A percentile compares a stretch with the other conserved stretches of the same genome.
Conservation (phyloP, 2,113 vertebrate genomes). For the Grallaria varia region DNA sequence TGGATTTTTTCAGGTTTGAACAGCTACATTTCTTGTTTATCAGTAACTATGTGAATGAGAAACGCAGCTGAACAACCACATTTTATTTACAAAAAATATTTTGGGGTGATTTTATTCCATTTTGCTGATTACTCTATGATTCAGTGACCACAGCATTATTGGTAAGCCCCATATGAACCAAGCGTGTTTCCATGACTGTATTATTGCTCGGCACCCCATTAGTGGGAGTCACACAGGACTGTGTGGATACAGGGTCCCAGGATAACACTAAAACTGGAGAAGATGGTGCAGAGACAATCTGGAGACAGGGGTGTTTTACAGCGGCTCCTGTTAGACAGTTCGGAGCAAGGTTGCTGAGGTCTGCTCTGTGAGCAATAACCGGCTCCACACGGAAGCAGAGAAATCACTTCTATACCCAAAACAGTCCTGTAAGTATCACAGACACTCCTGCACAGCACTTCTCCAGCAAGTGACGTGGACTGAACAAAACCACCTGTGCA, state of each 20-base stretch:
- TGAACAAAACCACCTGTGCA: slow-evolving; percentile 18
- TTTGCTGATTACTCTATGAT: background rate
- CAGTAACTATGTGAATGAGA: background rate
- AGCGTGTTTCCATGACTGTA: background rate
- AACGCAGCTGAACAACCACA: background rate
- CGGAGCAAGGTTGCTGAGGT: background rate
- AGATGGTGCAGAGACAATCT: background rate
- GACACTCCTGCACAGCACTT: background rate
- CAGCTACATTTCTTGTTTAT: background rate
- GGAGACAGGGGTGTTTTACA: background rate
- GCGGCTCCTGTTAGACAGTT: background rate
- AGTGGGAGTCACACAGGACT: background rate
- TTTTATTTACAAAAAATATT: background rate
- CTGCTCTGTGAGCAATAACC: background rate
- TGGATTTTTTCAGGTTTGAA: background rate
- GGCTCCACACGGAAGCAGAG: background rate
- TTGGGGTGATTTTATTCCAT: background rate
- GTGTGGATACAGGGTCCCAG: no score
- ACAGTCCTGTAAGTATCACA: background rate
- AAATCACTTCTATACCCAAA: slow-evolving; percentile 32
- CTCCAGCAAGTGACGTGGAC: background rate
- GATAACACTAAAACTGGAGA: background rate
- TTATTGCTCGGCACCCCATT: background rate
- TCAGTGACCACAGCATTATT: background rate
- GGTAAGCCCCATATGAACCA: background rate